A percentile compares a stretch with the other conserved stretches of the same genome.
These are phyloP conservation scores for Eumacrocentrus americanus DNA, from an alignment of 2,888 invertebrate species.

Conservation along the genomic window DNA sequence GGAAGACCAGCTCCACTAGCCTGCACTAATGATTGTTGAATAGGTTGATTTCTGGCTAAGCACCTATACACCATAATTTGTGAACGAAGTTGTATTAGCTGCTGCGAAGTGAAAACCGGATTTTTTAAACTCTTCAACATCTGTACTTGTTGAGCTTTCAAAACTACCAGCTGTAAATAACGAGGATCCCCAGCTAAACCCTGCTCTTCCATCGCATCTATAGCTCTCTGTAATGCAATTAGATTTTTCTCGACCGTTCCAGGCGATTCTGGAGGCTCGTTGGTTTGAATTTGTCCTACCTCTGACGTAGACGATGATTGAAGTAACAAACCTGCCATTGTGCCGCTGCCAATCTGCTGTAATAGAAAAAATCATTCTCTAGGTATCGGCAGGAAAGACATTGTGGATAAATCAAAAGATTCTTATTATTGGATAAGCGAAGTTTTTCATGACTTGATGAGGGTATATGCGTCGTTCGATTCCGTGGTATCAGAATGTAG, in stretches of 20 bases:
- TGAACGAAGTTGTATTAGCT: constrained; percentile 86
- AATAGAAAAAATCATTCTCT: constrained; percentile 40
- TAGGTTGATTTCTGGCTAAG: constrained; percentile 89
- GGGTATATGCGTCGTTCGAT: no score
- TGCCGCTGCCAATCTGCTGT: constrained; percentile 43
- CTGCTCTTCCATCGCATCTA: constrained; percentile 94
- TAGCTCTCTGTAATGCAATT: constrained; percentile 87
- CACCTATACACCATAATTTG: constrained; percentile 95
- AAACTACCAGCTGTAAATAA: constrained; percentile 84
- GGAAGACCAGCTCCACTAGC: constrained; percentile 60
- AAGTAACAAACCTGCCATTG: constrained; percentile 83
- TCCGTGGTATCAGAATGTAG: no score
- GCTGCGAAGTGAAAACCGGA: constrained; percentile 69
- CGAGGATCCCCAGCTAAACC: constrained; percentile 92
- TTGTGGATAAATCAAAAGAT: no score
- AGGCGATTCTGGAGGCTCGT: constrained; percentile 63
- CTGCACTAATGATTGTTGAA: constrained; percentile 79
- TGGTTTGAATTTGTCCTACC: constrained; percentile 36
- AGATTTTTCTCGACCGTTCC: constrained; percentile 77
- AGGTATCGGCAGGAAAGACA: no score
- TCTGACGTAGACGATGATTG: constrained; percentile 74
- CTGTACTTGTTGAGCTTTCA: constrained; percentile 78
- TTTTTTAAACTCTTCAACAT: constrained; percentile 71
- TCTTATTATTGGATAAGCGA: no score
- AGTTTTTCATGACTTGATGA: no score